phyloP scores from a whole-genome alignment of 2,797 vertebrate genomes.

The Bovichtus variegatus region DNA sequence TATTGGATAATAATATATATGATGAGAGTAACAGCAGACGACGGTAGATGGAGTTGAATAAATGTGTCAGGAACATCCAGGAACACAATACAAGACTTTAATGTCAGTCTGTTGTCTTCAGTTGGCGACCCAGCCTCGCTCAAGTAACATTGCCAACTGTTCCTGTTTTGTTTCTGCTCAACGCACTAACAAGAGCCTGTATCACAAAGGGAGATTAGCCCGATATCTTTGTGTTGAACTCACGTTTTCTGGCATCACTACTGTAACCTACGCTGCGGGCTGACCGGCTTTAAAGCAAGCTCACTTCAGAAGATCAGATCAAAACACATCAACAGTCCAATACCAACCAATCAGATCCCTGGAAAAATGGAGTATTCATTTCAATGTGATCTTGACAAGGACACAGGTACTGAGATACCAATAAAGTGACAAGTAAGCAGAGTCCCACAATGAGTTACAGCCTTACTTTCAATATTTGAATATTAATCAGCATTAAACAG shows the following conservation, averaged over 20 bases:
- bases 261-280: neutral
- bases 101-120: conserved; percentile 8
- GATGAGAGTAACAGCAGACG: conserved; percentile 18
- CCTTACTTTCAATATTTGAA: neutral
- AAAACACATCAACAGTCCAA: neutral
- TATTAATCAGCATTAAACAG: neutral
- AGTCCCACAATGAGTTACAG: neutral
- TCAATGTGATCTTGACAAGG: neutral
- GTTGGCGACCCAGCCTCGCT: neutral
- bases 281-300: neutral
- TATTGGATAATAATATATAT: conserved; percentile 45
- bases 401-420: neutral
- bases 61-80: conserved; percentile 12
- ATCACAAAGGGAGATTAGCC: neutral
- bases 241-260: neutral
- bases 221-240: neutral
- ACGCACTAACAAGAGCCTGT: neutral
- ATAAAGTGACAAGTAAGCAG: neutral
- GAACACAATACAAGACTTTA: conserved; percentile 45
- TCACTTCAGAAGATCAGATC: neutral
- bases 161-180: neutral
- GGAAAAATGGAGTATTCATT: neutral
- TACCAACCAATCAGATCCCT: neutral
- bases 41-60: conserved; percentile 22
- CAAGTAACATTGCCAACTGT: neutral